These are phyloP conservation scores for Carduelis carduelis DNA, from an alignment of 2,797 vertebrate genomes.

Conservation along the genomic window DNA sequence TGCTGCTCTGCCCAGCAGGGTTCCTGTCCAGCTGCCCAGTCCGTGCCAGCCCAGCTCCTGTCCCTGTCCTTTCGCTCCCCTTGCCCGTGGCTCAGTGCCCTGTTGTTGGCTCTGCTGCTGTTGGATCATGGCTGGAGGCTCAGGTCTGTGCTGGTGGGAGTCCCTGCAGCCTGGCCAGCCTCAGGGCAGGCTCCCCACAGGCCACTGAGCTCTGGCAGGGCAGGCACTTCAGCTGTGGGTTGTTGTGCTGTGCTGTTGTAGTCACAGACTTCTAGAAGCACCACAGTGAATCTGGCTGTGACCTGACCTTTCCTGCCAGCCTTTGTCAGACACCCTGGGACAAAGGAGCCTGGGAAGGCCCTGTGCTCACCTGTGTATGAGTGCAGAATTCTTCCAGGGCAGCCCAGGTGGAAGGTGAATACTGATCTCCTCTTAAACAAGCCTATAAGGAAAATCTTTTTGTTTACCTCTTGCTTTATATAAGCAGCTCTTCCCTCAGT, in stretches of 20 bases:
- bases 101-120: not conserved
- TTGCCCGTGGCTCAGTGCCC: not conserved
- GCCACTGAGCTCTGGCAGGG: not conserved
- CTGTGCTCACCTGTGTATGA: not conserved
- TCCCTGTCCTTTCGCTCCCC: not conserved
- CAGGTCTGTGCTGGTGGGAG: not conserved
- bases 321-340: not conserved
- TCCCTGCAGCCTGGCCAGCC: not conserved
- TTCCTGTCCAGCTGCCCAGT: rapidly evolving
- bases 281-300: not conserved
- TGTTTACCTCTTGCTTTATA: not conserved
- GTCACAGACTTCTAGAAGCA: not conserved
- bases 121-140: not conserved
- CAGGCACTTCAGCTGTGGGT: not conserved
- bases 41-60: rapidly evolving
- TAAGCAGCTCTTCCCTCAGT: not conserved
- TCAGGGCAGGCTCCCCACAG: not conserved
- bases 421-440: not conserved
- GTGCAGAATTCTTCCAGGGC: not conserved
- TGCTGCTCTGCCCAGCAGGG: not conserved
- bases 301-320: not conserved
- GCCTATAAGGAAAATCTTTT: not conserved
- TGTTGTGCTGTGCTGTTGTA: not conserved
- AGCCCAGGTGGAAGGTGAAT: not conserved
- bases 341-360: not conserved